Evolutionary conservation across 2,888 invertebrate genomes (phyloP).

Genomic region (Standfussiana lucernea): DNA sequence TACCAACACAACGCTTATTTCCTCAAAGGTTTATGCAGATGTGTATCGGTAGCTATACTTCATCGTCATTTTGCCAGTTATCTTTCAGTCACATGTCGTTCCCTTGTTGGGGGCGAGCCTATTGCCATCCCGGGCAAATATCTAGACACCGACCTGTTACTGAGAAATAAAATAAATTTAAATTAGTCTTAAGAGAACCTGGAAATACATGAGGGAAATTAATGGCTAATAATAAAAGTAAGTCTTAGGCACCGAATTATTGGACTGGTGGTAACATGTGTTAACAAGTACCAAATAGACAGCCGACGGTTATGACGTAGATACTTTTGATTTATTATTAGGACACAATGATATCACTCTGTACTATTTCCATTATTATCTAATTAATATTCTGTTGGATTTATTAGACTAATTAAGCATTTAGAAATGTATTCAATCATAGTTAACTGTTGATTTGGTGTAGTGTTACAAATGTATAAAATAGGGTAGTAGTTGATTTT

Average conservation of each 20-base stretch:
- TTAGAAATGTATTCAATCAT: too few relatives aligned
- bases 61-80: not conserved
- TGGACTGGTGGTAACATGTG: too few relatives aligned
- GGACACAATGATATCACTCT: too few relatives aligned
- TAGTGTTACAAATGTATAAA: too few relatives aligned
- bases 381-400: too few relatives aligned
- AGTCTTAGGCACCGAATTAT: not conserved
- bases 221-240: not conserved
- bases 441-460: too few relatives aligned
- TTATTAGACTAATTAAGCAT: too few relatives aligned
- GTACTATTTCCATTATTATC: too few relatives aligned
- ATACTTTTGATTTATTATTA: too few relatives aligned
- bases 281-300: too few relatives aligned
- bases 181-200: not conserved
- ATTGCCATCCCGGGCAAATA: not conserved
- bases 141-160: not conserved
- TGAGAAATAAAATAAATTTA: not conserved
- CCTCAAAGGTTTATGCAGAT: not conserved
- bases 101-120: not conserved
- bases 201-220: not conserved
- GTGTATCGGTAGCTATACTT: not conserved
- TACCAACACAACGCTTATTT: not conserved
- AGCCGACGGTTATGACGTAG: too few relatives aligned
- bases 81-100: not conserved
- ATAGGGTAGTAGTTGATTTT: too few relatives aligned